These are phyloP conservation scores for Hipposideros larvatus DNA, from an alignment of 2,797 vertebrate genomes.

Conservation along the genomic window DNA sequence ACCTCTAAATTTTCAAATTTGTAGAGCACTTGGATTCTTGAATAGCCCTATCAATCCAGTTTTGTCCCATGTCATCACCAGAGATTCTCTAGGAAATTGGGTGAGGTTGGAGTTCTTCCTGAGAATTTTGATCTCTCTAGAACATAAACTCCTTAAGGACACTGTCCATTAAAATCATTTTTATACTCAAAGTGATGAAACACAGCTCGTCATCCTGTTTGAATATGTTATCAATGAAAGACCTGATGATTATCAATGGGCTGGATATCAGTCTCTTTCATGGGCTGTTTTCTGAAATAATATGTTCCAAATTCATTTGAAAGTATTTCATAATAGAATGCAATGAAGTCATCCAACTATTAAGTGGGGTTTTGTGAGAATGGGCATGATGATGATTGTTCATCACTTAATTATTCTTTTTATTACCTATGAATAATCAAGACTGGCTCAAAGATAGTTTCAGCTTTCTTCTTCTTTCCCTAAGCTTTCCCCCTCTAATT, in stretches of 20 bases:
- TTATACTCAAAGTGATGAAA: neutral
- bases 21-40: neutral
- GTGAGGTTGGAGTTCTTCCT: neutral
- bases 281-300: constrained; percentile 54
- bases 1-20: neutral
- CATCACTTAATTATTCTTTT: constrained; percentile 20
- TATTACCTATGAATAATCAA: constrained; percentile 13
- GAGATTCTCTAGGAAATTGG: neutral
- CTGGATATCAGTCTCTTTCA: neutral
- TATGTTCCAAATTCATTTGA: neutral
- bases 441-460: neutral
- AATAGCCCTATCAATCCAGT: neutral
- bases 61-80: neutral
- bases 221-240: neutral
- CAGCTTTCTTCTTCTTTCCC: neutral
- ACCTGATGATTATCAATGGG: neutral
- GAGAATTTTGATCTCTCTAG: neutral
- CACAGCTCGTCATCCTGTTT: neutral
- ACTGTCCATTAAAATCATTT: neutral
- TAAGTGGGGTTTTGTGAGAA: neutral
- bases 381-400: neutral
- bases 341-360: neutral
- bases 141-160: neutral
- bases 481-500: neutral
- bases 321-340: constrained; percentile 14